phyloP scores from a whole-genome alignment of 1,140 invertebrate genomes.

The Drosophila bocki region DNA sequence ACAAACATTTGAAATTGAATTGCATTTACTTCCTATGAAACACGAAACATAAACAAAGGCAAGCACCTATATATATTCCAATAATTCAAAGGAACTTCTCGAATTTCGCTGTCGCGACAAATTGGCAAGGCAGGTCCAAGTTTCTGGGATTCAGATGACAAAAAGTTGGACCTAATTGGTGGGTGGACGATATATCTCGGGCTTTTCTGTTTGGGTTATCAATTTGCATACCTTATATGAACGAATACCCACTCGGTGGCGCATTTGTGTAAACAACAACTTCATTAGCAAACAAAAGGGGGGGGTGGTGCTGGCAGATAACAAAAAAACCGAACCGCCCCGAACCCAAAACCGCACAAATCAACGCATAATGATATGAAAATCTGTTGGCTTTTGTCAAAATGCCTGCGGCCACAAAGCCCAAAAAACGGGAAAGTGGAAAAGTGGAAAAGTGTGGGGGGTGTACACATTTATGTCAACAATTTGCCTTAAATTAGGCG shows the following conservation, averaged over 20 bases:
- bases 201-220: slow-evolving; percentile 24
- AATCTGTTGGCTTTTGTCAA: slow-evolving; percentile 80
- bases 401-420: slow-evolving; percentile 26
- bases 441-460: slow-evolving; percentile 9
- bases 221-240: slow-evolving; percentile 39
- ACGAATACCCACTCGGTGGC: neutral
- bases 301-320: neutral
- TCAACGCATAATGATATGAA: slow-evolving; percentile 74
- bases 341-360: slow-evolving; percentile 42
- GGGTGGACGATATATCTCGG: slow-evolving; percentile 10
- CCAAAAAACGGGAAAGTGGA: slow-evolving; percentile 17
- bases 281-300: slow-evolving; percentile 55
- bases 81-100: slow-evolving; percentile 2
- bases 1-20: neutral
- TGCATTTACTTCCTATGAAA: neutral
- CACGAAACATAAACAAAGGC: neutral
- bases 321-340: neutral
- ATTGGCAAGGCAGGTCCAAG: neutral
- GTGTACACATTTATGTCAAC: slow-evolving; percentile 62
- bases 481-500: slow-evolving; percentile 83
- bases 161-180: slow-evolving; percentile 21
- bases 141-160: slow-evolving; percentile 28
- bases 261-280: slow-evolving; percentile 51
- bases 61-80: neutral
- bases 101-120: slow-evolving; percentile 10